These are phyloP conservation scores for Tachycineta bicolor DNA, from an alignment of 2,113 vertebrate species.

Conservation along the genomic window DNA sequence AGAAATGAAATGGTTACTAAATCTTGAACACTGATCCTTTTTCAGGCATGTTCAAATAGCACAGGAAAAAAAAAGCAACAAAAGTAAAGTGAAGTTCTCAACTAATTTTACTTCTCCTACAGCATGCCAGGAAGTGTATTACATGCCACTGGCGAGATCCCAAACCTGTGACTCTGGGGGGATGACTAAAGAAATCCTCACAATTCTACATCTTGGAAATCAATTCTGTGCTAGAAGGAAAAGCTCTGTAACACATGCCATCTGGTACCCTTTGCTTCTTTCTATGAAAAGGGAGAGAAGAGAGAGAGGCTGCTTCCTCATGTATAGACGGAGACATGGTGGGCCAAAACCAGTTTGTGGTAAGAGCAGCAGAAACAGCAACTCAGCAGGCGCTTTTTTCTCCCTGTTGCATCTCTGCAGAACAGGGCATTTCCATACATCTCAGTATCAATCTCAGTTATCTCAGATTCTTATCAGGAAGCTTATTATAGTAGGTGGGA, in stretches of 20 bases:
- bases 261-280: slow-evolving; percentile 24
- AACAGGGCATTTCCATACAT: background rate
- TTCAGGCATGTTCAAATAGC: slow-evolving; percentile 15
- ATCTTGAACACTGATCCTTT: slow-evolving; percentile 12
- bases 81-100: slow-evolving; percentile 38
- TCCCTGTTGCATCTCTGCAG: background rate
- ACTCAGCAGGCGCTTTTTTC: background rate
- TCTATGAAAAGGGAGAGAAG: background rate
- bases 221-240: slow-evolving; percentile 44
- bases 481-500: background rate
- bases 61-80: background rate
- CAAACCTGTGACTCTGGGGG: slow-evolving; percentile 64
- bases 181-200: slow-evolving; percentile 68
- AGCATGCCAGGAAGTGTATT: slow-evolving; percentile 61
- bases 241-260: slow-evolving; percentile 50
- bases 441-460: background rate
- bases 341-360: background rate
- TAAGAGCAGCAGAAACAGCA: background rate
- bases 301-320: background rate
- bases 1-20: slow-evolving; percentile 45
- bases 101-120: slow-evolving; percentile 59
- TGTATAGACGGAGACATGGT: background rate
- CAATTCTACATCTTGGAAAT: slow-evolving; percentile 60
- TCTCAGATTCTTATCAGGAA: slow-evolving; percentile 4
- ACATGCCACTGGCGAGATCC: slow-evolving; percentile 60